phyloP scores from a whole-genome alignment of 1,140 invertebrate species.

The Manduca sexta region DNA sequence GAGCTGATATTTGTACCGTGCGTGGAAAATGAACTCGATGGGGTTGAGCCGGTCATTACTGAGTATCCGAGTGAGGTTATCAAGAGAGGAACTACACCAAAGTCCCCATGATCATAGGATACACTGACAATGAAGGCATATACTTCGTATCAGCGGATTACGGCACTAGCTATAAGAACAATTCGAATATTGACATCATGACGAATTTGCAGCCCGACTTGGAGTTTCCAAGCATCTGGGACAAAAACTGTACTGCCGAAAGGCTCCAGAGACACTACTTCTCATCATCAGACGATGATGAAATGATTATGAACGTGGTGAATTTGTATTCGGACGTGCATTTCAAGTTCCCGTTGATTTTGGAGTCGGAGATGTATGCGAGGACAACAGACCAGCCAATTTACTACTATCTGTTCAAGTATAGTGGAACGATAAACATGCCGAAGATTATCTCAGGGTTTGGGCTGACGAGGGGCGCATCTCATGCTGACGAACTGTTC shows the following conservation, averaged over 20 bases:
- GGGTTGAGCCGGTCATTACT: conserved; percentile 42
- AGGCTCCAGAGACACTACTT: conserved; percentile 44
- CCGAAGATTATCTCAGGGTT: conserved; percentile 48
- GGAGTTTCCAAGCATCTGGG: conserved; percentile 37
- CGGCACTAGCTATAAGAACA: conserved; percentile 35
- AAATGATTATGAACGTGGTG: conserved; percentile 48
- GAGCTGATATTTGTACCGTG: conserved; percentile 57
- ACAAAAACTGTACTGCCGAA: conserved; percentile 35
- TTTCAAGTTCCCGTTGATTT: conserved; percentile 50
- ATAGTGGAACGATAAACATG: conserved; percentile 50
- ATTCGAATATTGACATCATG: conserved; percentile 22
- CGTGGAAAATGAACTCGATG: conserved; percentile 47
- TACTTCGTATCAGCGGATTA: conserved; percentile 51
- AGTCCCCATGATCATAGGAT: conserved; percentile 62
- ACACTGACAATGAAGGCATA: conserved; percentile 61
- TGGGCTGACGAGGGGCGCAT: conserved; percentile 33
- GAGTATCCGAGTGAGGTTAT: conserved; percentile 52
- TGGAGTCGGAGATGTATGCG: conserved; percentile 46
- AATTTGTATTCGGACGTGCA: conserved; percentile 57
- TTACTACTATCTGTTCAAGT: conserved; percentile 59
- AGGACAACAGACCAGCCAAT: conserved; percentile 48
- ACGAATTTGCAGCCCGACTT: conserved; percentile 40
- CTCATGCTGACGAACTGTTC: conserved; percentile 60
- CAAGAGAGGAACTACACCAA: conserved; percentile 54
- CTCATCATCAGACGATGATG: conserved; percentile 31